Base-by-base conservation (phyloP, 2,888 invertebrate genomes). In the Scaptomyza polygonia region DNA sequence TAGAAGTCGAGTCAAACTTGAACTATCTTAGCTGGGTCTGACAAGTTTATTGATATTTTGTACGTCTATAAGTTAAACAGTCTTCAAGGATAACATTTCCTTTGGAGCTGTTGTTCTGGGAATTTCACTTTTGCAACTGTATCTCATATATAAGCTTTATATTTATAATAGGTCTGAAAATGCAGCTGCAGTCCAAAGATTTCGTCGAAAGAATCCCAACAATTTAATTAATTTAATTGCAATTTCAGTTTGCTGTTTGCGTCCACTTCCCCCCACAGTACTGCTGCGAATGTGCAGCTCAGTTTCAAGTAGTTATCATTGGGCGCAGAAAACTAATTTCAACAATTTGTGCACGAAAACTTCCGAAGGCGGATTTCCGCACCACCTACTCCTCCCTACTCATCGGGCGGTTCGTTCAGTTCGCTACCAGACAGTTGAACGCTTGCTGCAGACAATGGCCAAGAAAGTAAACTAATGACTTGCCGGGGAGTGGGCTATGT, bases 201-300 rank as follows among this genome's bases (percentile, higher is more conserved):
- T 77, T 57, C 29, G 11, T 32, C 34, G 25, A 39, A 30, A 42
- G 48, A 75, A 61, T 67, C 25, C 49, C 44, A 82, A 76, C 77
- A 78, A 77, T 86, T 84, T 85, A 76, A 85, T 87, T 84, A 85
- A 84, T 79, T 82, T 67, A 87, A 85, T 84, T 84, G 78, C 83
- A 83, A 71, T 83, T 84, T 72, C 30, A 49, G 34, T 45, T 61
- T 51, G 51, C 40, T 45, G 51, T 36, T 32, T 40, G 47, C 34
- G n/a, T 25, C 7, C 5, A 5, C 2, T n/a, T 16, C 4, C 2
- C 16, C 39, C 16, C 39, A 39, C 39, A 39, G 44, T 43, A 36
- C 27, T 36, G 32, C 39, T 40, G 48, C 21, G 53, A 44, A 45
- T 71, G 52, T 66, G 72, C 72, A 75, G 74, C 79, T 86, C 72